A percentile compares a stretch with the other conserved stretches of the same genome.
These are phyloP conservation scores for Notiomystis cincta DNA, from an alignment of 2,113 vertebrate species.

Conservation along the genomic window DNA sequence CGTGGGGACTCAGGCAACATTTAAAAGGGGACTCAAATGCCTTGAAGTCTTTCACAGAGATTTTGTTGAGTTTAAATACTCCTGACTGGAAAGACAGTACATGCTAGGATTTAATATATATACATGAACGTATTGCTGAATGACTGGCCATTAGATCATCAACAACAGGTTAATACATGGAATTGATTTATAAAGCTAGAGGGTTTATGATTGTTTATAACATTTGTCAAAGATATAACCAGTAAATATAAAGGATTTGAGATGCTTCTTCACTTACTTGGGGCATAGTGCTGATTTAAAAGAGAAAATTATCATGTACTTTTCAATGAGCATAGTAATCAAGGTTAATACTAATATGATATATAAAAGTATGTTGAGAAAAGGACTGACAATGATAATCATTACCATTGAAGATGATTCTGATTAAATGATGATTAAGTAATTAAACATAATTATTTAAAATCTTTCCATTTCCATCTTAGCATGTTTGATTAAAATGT, in stretches of 20 bases:
- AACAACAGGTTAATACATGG: not conserved
- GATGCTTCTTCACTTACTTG: not conserved
- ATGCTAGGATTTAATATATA: not conserved
- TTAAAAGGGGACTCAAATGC: not conserved
- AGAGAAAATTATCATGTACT: not conserved
- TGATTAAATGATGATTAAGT: conserved; percentile 38
- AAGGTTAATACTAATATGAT: not conserved
- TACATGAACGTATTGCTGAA: not conserved
- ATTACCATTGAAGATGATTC: not conserved
- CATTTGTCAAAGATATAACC: not conserved
- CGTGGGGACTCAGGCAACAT: rapidly evolving
- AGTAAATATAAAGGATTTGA: not conserved
- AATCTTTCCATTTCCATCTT: not conserved
- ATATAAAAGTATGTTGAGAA: not conserved
- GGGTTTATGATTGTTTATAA: not conserved
- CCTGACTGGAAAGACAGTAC: not conserved
- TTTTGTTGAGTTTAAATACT: not conserved
- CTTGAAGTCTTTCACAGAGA: not conserved
- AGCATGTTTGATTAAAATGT: conserved; percentile 22
- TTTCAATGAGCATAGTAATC: not conserved
- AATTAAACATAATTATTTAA: conserved; percentile 44
- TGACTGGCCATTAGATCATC: not conserved
- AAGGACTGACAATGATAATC: conserved; percentile 33
- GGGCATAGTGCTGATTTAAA: not conserved
- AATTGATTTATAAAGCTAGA: not conserved